These are phyloP conservation scores for Xylocopa sonorina DNA, from an alignment of 1,140 invertebrate genomes.

Conservation along the genomic window DNA sequence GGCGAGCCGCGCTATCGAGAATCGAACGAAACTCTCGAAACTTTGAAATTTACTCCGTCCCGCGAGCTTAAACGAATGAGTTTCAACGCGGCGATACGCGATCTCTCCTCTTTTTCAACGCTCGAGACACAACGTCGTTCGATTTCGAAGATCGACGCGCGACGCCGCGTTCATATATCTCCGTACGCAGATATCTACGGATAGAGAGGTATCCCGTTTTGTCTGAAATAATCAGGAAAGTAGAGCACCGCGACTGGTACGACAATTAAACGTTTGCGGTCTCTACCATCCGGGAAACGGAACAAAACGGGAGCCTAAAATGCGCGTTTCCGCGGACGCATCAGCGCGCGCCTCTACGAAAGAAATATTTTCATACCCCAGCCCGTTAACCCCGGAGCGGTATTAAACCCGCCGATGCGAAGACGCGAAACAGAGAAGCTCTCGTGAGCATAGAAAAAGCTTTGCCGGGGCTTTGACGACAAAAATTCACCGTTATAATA, in stretches of 20 bases:
- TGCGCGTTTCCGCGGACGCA: conserved; percentile 24
- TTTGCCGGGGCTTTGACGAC: conserved; percentile 35
- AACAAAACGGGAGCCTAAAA: conserved; percentile 20
- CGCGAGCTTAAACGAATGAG: conserved; percentile 8
- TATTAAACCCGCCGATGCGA: conserved; percentile 45
- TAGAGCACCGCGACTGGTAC: conserved; percentile 11
- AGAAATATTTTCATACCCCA: conserved; percentile 46
- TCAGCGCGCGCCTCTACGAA: conserved; percentile 26
- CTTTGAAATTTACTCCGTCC: conserved; percentile 24
- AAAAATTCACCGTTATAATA: conserved; percentile 25
- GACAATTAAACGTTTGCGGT: conserved; percentile 35
- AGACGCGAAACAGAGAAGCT: conserved; percentile 25
- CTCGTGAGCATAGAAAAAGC: conserved; percentile 1
- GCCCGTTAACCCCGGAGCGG: conserved; percentile 29
- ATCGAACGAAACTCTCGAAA: conserved; percentile 7
- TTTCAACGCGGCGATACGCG: not conserved
- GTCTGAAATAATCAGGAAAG: conserved; percentile 16
- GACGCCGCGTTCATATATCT: too few relatives aligned
- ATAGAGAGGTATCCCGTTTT: not conserved
- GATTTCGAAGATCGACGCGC: too few relatives aligned
- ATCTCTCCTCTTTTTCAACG: not conserved
- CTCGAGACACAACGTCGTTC: not conserved
- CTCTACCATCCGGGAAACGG: not conserved
- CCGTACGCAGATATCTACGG: too few relatives aligned
- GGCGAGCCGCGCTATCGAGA: conserved; percentile 2